These are phyloP conservation scores for Melanophora roralis DNA, from an alignment of 2,888 invertebrate genomes.

Conservation along the genomic window DNA sequence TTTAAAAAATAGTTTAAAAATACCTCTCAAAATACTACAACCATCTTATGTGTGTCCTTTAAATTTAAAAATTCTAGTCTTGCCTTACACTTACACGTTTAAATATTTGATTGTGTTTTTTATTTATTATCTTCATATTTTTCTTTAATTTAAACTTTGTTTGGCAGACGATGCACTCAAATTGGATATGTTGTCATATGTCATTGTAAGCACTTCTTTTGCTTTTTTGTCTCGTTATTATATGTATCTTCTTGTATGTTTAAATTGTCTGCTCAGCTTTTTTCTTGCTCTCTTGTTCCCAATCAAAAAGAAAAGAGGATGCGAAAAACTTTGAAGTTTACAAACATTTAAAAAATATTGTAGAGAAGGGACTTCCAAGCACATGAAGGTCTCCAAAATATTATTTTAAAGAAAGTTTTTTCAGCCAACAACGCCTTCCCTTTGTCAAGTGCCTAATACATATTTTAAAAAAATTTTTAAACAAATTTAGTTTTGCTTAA, in stretches of 20 bases:
- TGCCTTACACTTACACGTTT: background rate
- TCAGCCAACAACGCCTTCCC: background rate
- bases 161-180: background rate
- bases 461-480: background rate
- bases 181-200: slow-evolving; percentile 38
- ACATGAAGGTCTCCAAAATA: background rate
- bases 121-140: background rate
- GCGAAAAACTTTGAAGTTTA: background rate
- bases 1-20: no score
- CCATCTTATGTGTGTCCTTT: no score
- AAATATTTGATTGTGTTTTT: background rate
- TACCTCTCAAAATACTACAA: no score
- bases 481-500: background rate
- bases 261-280: slow-evolving; percentile 7
- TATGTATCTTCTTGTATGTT: background rate
- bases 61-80: background rate
- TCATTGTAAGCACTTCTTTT: slow-evolving; percentile 33
- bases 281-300: background rate
- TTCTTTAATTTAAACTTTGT: background rate
- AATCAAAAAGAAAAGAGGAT: background rate
- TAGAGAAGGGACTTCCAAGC: background rate
- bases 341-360: background rate
- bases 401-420: background rate
- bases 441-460: background rate
- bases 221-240: background rate